phyloP scores from a whole-genome alignment of 1,140 invertebrate species.

The Orchesella cincta region DNA sequence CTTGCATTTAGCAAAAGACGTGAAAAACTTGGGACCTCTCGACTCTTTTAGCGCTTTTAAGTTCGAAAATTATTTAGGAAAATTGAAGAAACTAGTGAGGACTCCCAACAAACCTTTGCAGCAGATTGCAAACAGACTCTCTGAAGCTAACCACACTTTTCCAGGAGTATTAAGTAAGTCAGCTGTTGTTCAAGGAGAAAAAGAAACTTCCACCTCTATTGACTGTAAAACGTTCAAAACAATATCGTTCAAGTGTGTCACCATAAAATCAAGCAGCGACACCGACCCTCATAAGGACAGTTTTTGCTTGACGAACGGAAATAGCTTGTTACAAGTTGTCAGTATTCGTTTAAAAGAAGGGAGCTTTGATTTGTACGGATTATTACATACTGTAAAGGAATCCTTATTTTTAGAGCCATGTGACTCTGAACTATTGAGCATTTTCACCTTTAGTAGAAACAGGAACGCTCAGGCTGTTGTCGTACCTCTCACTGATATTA shows the following conservation, averaged over 20 bases:
- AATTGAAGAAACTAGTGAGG: slow-evolving; percentile 48
- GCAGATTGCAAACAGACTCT: slow-evolving; percentile 6
- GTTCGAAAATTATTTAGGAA: slow-evolving; percentile 55
- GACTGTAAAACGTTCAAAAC: no score
- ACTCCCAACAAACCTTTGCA: slow-evolving; percentile 27
- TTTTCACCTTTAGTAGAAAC: not conserved
- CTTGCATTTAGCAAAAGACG: slow-evolving; percentile 55
- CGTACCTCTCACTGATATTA: not conserved
- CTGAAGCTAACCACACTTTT: not conserved
- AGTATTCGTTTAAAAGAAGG: not conserved
- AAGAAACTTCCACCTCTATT: no score
- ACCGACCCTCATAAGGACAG: not conserved
- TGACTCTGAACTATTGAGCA: not conserved
- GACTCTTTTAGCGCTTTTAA: slow-evolving; percentile 54
- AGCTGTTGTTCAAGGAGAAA: not conserved
- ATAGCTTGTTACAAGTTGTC: not conserved
- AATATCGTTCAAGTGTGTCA: not conserved
- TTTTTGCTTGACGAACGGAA: not conserved
- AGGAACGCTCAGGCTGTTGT: not conserved
- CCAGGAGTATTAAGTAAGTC: not conserved
- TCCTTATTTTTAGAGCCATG: slow-evolving; percentile 10
- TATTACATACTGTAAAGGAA: no score
- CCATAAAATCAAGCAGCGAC: not conserved
- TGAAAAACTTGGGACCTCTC: slow-evolving; percentile 52
- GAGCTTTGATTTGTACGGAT: not conserved